These are phyloP conservation scores for Balanococcus diminutus DNA, from an alignment of 2,888 invertebrate species.

Conservation along the genomic window DNA sequence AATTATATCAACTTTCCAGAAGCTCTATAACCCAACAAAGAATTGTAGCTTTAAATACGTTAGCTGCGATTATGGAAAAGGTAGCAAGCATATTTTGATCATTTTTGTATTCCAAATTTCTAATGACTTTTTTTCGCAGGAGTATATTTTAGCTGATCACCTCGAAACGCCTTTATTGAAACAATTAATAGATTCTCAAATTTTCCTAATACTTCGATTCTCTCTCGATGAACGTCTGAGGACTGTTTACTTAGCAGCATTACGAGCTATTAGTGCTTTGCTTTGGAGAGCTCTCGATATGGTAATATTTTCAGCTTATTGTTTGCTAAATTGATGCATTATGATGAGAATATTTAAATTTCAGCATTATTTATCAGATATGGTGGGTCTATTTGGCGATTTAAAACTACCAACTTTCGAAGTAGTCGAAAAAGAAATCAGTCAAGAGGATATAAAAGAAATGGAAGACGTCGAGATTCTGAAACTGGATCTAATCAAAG, in stretches of 20 bases:
- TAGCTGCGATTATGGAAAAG: slow-evolving; percentile 74
- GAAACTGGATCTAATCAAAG: slow-evolving; percentile 79
- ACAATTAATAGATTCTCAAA: slow-evolving; percentile 54
- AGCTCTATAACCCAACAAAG: slow-evolving; percentile 81
- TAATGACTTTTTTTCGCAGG: too few species aligned
- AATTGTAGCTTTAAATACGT: slow-evolving; percentile 76
- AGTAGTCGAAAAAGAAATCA: slow-evolving; percentile 73
- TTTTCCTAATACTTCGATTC: slow-evolving; percentile 62
- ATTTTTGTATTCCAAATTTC: neutral
- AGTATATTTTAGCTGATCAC: slow-evolving; percentile 43
- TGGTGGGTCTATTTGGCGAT: slow-evolving; percentile 39
- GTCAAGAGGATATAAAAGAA: slow-evolving; percentile 71
- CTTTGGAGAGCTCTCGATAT: slow-evolving; percentile 67
- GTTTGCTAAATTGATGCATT: too few species aligned
- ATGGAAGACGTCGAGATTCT: slow-evolving; percentile 86
- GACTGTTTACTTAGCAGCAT: slow-evolving; percentile 74
- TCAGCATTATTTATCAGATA: slow-evolving; percentile 50
- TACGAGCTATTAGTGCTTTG: slow-evolving; percentile 76
- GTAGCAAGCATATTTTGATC: slow-evolving; percentile 52
- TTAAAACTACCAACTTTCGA: slow-evolving; percentile 53
- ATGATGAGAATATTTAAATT: neutral
- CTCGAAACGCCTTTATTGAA: slow-evolving; percentile 44
- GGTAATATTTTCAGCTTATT: slow-evolving; percentile 38
- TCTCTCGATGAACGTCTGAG: slow-evolving; percentile 83
- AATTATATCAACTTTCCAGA: slow-evolving; percentile 78